Evolutionary conservation across 2,888 invertebrate genomes (phyloP), one percentile per base, ranked within the genome.

Genomic region (Microchrysa polita): DNA sequence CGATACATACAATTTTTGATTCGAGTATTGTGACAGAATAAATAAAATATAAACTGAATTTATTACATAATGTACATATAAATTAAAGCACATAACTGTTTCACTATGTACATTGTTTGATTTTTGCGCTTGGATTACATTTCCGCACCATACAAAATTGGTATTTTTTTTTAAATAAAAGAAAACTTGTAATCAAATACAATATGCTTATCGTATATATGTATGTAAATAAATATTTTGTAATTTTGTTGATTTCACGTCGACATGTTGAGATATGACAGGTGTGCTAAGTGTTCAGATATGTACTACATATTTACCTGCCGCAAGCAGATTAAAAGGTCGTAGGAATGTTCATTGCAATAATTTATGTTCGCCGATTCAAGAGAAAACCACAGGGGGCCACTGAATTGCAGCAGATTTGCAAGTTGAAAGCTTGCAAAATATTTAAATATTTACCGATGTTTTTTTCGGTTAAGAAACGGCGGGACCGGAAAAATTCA

Each of bases 141-240:
- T n/a, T n/a, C n/a, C n/a, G n/a, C n/a, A n/a, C n/a, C n/a, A n/a
- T n/a, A n/a, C n/a, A n/a, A n/a, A n/a, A n/a, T n/a, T n/a, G n/a
- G n/a, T n/a, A n/a, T n/a, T n/a, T n/a, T n/a, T n/a, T n/a, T n/a
- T n/a, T n/a, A n/a, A n/a, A n/a, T n/a, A n/a, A n/a, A n/a, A n/a
- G n/a, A n/a, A n/a, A n/a, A n/a, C n/a, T n/a, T n/a, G n/a, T n/a
- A n/a, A n/a, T n/a, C n/a, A n/a, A n/a, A n/a, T n/a, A n/a, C n/a
- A n/a, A n/a, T n/a, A n/a, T n/a, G n/a, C n/a, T n/a, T n/a, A n/a
- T n/a, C n/a, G n/a, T n/a, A n/a, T n/a, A n/a, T n/a, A n/a, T n/a
- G n/a, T n/a, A n/a, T n/a, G 69, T 69, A 69, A 69, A 69, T 57
- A 55, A 34, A 69, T 55, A 55, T 55, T 57, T 40, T 27, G 69